A percentile compares a stretch with the other conserved stretches of the same genome.
phyloP scores from a whole-genome alignment of 2,113 vertebrate genomes.

The Stercorarius parasiticus region DNA sequence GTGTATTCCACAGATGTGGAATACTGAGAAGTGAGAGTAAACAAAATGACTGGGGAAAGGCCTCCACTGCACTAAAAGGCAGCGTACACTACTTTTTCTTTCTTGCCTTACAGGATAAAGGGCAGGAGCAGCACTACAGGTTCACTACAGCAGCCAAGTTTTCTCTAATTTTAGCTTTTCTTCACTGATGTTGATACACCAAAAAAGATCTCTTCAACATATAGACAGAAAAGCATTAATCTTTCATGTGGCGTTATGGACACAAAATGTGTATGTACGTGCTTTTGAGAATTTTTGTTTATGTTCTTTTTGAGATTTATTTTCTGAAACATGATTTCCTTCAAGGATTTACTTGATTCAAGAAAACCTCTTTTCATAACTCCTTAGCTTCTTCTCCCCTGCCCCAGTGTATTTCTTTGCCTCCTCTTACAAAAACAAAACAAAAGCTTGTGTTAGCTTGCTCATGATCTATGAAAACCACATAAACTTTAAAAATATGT shows the following conservation, averaged over 20 bases:
- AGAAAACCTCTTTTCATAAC: background rate
- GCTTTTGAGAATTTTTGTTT: background rate
- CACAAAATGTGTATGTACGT: background rate
- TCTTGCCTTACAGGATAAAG: background rate
- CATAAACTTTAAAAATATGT: background rate
- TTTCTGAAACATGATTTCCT: background rate
- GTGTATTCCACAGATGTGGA: slow-evolving; percentile 5
- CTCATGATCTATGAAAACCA: background rate
- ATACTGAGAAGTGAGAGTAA: slow-evolving; percentile 17
- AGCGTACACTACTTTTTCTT: background rate
- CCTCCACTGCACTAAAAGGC: background rate
- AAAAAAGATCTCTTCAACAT: background rate
- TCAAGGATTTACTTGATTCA: background rate
- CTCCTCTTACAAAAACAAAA: background rate
- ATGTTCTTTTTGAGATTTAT: background rate
- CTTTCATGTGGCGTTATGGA: background rate
- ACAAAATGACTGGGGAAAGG: background rate
- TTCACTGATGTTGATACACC: background rate
- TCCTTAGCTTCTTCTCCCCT: background rate
- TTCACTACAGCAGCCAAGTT: background rate
- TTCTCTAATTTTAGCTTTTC: background rate
- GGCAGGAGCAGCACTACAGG: background rate
- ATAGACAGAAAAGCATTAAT: background rate
- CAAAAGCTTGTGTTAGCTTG: background rate
- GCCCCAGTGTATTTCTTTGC: background rate